Percentiles rank a stretch among this genome's conserved stretches.
These are phyloP conservation scores for Macquaria ambigua DNA, from an alignment of 2,113 vertebrate species.

Conservation along the genomic window DNA sequence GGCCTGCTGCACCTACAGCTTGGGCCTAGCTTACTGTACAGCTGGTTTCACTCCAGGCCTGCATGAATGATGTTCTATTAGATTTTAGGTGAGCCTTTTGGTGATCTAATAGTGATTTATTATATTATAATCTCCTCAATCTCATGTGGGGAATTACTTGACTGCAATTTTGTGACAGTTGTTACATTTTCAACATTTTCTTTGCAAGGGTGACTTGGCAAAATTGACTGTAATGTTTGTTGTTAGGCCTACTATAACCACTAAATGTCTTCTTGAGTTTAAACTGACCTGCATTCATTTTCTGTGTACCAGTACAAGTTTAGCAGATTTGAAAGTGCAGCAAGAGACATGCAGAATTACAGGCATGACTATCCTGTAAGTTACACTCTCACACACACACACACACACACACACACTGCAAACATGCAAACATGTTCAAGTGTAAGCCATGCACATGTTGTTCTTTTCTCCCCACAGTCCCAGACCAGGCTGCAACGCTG, in stretches of 20 bases:
- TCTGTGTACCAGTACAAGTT: conserved; percentile 42
- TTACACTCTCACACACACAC: not conserved
- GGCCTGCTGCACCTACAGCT: no score
- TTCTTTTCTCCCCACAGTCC: not conserved
- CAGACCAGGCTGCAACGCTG: rapidly evolving
- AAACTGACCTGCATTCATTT: not conserved
- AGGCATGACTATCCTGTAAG: conserved; percentile 88
- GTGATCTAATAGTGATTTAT: not conserved
- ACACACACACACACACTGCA: not conserved
- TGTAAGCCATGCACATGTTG: not conserved
- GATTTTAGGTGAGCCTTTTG: not conserved
- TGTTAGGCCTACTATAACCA: rapidly evolving
- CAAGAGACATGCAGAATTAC: conserved; percentile 89
- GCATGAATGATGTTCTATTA: not conserved
- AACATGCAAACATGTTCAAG: not conserved
- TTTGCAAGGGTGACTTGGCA: not conserved
- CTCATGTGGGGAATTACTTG: not conserved
- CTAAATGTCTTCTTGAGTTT: not conserved
- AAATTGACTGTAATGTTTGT: not conserved
- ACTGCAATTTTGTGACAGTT: not conserved
- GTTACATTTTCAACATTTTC: not conserved
- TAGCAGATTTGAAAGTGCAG: conserved; percentile 84
- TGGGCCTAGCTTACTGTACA: not conserved
- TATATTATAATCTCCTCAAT: no score
- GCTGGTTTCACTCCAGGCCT: not conserved